Evolutionary conservation across 2,113 vertebrate genomes (phyloP).

Genomic region (Penelope pileata): DNA sequence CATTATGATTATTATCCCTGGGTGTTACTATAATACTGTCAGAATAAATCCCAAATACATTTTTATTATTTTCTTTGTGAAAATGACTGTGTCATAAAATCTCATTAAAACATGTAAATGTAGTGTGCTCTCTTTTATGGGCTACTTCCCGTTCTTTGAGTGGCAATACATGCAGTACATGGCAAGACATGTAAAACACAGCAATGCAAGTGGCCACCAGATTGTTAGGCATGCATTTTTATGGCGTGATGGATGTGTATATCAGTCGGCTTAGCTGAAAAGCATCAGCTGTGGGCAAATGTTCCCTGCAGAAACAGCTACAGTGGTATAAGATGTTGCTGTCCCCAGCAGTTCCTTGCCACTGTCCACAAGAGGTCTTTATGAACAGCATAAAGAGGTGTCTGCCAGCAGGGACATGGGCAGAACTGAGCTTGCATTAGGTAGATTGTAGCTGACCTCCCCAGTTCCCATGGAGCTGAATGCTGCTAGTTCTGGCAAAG

Average conservation of each 20-base stretch:
- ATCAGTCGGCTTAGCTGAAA: neutral
- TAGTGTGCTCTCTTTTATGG: neutral
- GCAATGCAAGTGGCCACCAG: neutral
- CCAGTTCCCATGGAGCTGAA: neutral
- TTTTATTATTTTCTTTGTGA: slow-evolving; percentile 54
- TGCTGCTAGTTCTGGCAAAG: neutral
- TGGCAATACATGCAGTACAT: neutral
- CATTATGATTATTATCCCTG: slow-evolving; percentile 12
- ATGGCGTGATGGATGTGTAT: neutral
- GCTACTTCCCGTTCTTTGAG: slow-evolving; percentile 19
- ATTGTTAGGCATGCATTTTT: neutral
- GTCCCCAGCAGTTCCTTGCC: neutral
- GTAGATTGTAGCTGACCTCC: neutral
- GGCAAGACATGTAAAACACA: neutral
- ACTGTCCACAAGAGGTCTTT: neutral
- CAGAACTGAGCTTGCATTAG: neutral
- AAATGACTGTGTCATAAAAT: slow-evolving; percentile 37
- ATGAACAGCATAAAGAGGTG: neutral
- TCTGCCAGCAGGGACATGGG: neutral
- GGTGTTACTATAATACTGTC: slow-evolving; percentile 47
- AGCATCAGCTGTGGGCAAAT: neutral
- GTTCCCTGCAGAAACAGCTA: neutral
- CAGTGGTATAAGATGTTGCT: neutral
- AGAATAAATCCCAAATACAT: slow-evolving; percentile 46
- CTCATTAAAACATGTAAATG: slow-evolving; percentile 42